Conservation (phyloP, 1,140 invertebrate species). For the Melitaea cinxia region DNA sequence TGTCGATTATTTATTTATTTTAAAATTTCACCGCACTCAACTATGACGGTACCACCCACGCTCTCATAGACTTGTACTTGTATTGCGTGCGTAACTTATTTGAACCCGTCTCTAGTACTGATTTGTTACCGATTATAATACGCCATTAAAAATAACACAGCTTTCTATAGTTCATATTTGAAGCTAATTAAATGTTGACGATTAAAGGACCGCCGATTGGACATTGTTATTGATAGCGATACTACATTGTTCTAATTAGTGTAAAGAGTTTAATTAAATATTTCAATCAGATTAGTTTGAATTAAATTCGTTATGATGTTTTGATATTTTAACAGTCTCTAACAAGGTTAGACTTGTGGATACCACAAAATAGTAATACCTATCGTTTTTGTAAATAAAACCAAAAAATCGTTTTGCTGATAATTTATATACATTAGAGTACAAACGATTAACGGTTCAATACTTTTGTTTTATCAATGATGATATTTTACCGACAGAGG, state of each 20-base stretch:
- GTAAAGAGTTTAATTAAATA: not conserved
- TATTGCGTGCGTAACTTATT: conserved; percentile 44
- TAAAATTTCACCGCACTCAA: conserved; percentile 62
- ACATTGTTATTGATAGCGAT: not conserved
- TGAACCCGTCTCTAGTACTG: conserved; percentile 30
- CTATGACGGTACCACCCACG: conserved; percentile 55
- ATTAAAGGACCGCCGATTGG: not conserved
- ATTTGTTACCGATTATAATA: conserved; percentile 40
- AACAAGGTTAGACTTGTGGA: too few species aligned
- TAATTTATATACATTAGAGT: too few species aligned
- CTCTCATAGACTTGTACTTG: conserved; percentile 31
- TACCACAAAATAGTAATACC: too few species aligned
- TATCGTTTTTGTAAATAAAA: too few species aligned
- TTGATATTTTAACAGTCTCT: too few species aligned
- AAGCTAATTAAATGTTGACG: not conserved
- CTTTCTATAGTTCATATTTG: conserved; percentile 32
- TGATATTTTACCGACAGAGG: too few species aligned
- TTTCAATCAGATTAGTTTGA: too few species aligned
- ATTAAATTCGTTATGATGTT: too few species aligned
- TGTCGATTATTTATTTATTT: conserved; percentile 44
- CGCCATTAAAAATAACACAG: conserved; percentile 36
- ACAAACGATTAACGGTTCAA: too few species aligned
- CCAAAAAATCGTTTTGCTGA: too few species aligned
- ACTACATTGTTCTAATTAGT: not conserved
- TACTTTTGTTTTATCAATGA: too few species aligned